Conservation (phyloP, 2,888 invertebrate species). For the Harmothoe impar region DNA sequence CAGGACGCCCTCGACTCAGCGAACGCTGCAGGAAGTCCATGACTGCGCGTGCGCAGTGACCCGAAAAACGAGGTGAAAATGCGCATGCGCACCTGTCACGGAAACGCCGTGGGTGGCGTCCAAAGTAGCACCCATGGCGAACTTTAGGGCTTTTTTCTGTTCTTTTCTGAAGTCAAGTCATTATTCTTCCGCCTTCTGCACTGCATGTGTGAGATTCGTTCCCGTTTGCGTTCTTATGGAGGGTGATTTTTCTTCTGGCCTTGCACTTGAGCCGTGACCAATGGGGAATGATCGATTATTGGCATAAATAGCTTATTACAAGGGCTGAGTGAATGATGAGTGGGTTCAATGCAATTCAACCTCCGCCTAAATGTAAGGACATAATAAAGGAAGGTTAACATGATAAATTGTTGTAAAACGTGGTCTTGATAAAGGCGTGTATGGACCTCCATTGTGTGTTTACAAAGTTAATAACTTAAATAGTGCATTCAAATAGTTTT, state of each 20-base stretch:
- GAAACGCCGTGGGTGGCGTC: conserved; percentile 49
- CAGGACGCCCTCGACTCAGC: not conserved
- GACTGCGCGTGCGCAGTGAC: conserved; percentile 53
- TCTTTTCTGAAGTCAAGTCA: not conserved
- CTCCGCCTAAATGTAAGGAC: too few species aligned
- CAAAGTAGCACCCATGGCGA: not conserved
- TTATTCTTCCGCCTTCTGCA: not conserved
- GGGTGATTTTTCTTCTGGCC: not conserved
- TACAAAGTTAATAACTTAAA: too few species aligned
- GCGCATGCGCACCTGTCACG: conserved; percentile 58
- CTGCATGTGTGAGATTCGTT: not conserved
- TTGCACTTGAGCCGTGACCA: too few species aligned
- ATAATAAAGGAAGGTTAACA: too few species aligned
- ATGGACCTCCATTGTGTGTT: too few species aligned
- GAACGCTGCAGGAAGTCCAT: not conserved
- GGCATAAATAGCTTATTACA: too few species aligned
- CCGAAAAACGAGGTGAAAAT: conserved; percentile 40
- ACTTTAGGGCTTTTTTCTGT: not conserved
- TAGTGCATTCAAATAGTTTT: too few species aligned
- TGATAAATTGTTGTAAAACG: too few species aligned
- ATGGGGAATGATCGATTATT: too few species aligned
- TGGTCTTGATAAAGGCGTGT: too few species aligned
- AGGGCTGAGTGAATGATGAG: too few species aligned
- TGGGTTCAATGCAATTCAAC: too few species aligned
- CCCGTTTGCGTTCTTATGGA: not conserved